Evolutionary conservation across 2,888 invertebrate species (phyloP).

Genomic region (Bombylius major): DNA sequence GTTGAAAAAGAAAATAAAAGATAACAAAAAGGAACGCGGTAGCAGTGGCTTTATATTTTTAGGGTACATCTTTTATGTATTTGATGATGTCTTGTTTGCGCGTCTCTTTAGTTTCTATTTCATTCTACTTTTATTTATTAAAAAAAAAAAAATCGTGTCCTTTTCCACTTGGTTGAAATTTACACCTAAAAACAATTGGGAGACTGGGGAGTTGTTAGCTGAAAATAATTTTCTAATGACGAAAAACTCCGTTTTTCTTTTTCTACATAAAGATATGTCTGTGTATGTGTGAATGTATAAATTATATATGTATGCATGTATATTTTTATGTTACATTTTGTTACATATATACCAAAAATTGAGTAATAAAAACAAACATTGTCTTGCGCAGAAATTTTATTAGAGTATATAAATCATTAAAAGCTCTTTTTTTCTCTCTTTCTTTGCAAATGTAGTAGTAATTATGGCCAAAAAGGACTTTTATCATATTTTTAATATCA

Average conservation of each 20-base stretch:
- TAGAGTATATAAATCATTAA: too few species aligned
- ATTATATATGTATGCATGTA: not conserved
- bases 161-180: conserved; percentile 6
- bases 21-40: not conserved
- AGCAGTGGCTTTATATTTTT: not conserved
- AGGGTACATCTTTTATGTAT: not conserved
- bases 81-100: conserved; percentile 8
- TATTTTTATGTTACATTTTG: too few species aligned
- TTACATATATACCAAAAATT: not conserved
- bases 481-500: too few species aligned
- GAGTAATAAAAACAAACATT: not conserved
- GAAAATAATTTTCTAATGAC: not conserved
- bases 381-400: not conserved
- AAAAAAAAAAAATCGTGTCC: not conserved
- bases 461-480: too few species aligned
- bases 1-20: not conserved
- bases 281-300: too few species aligned
- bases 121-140: not conserved
- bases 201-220: not conserved
- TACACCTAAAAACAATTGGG: not conserved
- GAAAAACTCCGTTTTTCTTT: not conserved
- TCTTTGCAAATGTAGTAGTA: too few species aligned
- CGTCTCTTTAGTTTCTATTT: not conserved
- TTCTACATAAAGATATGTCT: not conserved
- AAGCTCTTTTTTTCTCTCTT: too few species aligned